Evolutionary conservation across 2,113 vertebrate genomes (phyloP), one percentile per base, ranked within the genome.

Genomic region (Gymnarchus niloticus): DNA sequence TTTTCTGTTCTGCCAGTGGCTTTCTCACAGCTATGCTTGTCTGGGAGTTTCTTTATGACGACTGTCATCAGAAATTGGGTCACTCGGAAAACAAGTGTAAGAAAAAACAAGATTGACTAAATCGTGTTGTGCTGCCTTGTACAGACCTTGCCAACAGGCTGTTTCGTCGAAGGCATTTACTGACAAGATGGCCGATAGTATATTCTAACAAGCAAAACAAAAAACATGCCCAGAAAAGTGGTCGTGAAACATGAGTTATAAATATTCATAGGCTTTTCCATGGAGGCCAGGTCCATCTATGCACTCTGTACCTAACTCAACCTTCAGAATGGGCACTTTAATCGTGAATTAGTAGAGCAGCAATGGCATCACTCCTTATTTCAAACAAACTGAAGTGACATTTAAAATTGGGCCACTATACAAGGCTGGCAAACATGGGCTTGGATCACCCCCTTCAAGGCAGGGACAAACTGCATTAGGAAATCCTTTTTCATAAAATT

Each of bases 211-310:
- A 57, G 76, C 49, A 33, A 52, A 37, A 37, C 23, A 33, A 78
- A 41, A 59, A 80, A 85, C 65, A 41, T 19, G 14, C 54, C 7
- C 46, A 0, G 65, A 76, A 48, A 19, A 25, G 14, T n/a, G 44
- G n/a, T 6, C n/a, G 37, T 49, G 65, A 87, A 80, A 14, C 9
- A 2, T 61, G 61, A 33, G 9, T 83, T 77, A 77, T 61, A 83
- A 78, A 78, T 87, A 87, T 84, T 84, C 69, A 83, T 65, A 25
- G 23, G 4, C n/a, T 3, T 77, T 37, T 48, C 17, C 46, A 33
- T 49, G 23, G 21, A 46, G 44, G 57, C 7, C 33, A 23, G 9
- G 51, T 81, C 44, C 33, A 14, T 87, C 65, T 51, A 12, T 33
- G 25, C 54, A 4, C 0, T 14, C 37, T n/a, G 7, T 19, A 12